phyloP scores from a whole-genome alignment of 2,113 vertebrate species.

The Monopterus albus region DNA sequence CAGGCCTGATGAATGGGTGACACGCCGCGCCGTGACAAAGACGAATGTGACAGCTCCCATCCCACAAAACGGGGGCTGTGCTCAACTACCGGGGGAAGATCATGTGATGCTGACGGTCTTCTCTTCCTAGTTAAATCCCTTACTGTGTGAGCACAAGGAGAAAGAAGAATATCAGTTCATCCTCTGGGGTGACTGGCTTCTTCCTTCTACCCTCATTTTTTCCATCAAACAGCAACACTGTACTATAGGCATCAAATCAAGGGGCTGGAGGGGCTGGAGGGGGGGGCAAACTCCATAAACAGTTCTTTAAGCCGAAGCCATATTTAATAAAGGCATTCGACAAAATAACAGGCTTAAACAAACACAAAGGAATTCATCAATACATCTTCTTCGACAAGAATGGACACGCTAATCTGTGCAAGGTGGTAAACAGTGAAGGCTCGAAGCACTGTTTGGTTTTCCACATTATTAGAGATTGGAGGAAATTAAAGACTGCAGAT shows the following conservation, averaged over 20 bases:
- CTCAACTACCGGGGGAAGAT: conserved; percentile 73
- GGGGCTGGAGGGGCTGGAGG: background rate
- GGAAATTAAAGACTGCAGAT: conserved; percentile 74
- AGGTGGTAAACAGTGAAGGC: conserved; percentile 64
- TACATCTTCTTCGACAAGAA: conserved; percentile 59
- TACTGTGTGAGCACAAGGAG: conserved; percentile 53
- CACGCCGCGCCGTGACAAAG: conserved; percentile 83
- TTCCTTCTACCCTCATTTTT: background rate
- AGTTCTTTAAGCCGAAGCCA: conserved; percentile 32
- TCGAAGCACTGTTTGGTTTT: conserved; percentile 60
- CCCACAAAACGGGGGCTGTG: conserved; percentile 76
- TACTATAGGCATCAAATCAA: conserved; percentile 4
- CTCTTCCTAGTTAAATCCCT: conserved; percentile 61
- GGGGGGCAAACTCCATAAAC: conserved; percentile 3
- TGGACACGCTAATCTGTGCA: conserved; percentile 60
- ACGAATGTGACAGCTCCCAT: conserved; percentile 84
- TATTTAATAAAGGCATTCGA: conserved; percentile 53
- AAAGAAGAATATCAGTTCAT: conserved; percentile 41
- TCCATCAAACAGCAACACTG: conserved; percentile 8
- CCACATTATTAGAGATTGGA: conserved; percentile 66
- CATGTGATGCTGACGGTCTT: conserved; percentile 70
- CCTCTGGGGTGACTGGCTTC: conserved; percentile 3
- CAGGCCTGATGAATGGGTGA: conserved; percentile 87
- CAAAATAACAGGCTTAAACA: conserved; percentile 55
- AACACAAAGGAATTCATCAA: conserved; percentile 69